phyloP scores from a whole-genome alignment of 2,113 vertebrate species.

The Stigmatopora nigra region DNA sequence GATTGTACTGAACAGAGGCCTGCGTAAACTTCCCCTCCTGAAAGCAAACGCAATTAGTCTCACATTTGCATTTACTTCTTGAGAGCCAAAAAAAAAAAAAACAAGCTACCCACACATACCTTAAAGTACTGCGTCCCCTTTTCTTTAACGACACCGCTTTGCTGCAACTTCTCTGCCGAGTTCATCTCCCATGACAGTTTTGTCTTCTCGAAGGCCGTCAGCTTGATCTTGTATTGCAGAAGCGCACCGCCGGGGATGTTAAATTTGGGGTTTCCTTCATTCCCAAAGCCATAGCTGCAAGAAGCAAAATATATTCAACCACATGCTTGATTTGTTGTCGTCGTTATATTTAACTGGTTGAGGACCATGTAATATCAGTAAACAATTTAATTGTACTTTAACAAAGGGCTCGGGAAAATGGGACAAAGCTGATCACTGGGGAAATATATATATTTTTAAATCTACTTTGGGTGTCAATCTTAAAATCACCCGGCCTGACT shows the following conservation, averaged over 20 bases:
- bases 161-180: slow-evolving; percentile 84
- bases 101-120: slow-evolving; percentile 59
- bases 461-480: too few relatives aligned
- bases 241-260: slow-evolving; percentile 80
- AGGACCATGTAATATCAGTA: too few relatives aligned
- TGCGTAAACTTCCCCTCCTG: slow-evolving; percentile 90
- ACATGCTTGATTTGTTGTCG: not conserved
- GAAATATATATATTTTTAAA: too few relatives aligned
- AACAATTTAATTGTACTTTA: too few relatives aligned
- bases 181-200: slow-evolving; percentile 99
- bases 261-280: slow-evolving; percentile 75
- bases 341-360: not conserved
- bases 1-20: slow-evolving; percentile 87
- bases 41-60: slow-evolving; percentile 12
- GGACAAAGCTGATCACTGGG: too few relatives aligned
- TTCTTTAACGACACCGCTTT: slow-evolving; percentile 87
- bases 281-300: slow-evolving; percentile 85
- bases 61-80: not conserved
- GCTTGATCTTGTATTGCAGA: slow-evolving; percentile 82
- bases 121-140: slow-evolving; percentile 94
- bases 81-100: slow-evolving; percentile 34
- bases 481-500: too few relatives aligned
- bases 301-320: not conserved
- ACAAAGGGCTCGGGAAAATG: too few relatives aligned
- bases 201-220: slow-evolving; percentile 91